Evolutionary conservation across 2,888 invertebrate genomes (phyloP).

Genomic region (Epinotia demarniana): DNA sequence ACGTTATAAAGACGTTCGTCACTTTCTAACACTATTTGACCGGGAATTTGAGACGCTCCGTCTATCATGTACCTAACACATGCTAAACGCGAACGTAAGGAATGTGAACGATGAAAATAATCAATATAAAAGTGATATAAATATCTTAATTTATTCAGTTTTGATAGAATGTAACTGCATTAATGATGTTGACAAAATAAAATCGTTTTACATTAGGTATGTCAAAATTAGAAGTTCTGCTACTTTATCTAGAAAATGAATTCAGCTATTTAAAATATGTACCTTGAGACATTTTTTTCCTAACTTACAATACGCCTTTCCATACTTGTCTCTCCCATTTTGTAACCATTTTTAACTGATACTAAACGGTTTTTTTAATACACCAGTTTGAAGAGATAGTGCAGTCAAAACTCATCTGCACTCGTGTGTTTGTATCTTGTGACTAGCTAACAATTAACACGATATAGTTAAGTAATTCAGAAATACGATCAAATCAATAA

Average conservation of each 20-base stretch:
- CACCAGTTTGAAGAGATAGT: no score
- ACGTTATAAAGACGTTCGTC: no score
- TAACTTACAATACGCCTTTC: neutral
- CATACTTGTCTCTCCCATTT: no score
- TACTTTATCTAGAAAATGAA: conserved; percentile 45
- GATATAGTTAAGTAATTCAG: neutral
- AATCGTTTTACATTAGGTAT: conserved; percentile 57
- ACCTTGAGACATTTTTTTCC: neutral
- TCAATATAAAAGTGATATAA: conserved; percentile 62
- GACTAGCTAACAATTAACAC: neutral
- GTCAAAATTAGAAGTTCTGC: conserved; percentile 58
- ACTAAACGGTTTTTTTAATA: neutral
- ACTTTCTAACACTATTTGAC: no score
- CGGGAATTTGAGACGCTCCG: no score
- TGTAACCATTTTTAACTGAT: neutral
- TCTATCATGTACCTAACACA: no score
- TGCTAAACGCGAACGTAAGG: neutral
- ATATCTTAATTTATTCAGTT: conserved; percentile 76
- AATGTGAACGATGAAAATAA: conserved; percentile 34
- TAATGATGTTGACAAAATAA: conserved; percentile 72
- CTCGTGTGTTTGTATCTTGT: neutral
- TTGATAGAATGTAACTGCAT: conserved; percentile 73
- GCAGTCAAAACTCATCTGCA: neutral
- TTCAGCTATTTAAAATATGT: conserved; percentile 34
- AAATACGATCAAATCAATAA: neutral